Percentiles rank a stretch among this genome's conserved stretches.
phyloP scores from a whole-genome alignment of 64 coral and sea anemone genomes.

The Stichodactyla mertensii region DNA sequence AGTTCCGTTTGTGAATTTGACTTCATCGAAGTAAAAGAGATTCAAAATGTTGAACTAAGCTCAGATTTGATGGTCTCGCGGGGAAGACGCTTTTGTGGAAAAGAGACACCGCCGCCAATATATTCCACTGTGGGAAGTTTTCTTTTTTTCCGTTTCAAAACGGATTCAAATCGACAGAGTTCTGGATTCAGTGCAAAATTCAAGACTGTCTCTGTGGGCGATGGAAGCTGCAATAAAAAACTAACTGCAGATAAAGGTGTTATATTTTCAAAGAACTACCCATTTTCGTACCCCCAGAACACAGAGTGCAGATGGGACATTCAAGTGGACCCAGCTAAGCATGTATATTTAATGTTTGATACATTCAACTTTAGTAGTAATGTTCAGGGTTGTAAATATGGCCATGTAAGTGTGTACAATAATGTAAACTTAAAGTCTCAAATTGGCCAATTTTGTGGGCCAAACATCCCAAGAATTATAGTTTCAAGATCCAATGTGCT shows the following conservation, averaged over 20 bases:
- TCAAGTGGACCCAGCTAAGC: conserved; percentile 46
- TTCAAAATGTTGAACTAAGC: conserved; percentile 47
- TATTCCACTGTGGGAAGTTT: conserved; percentile 72
- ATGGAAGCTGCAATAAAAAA: conserved; percentile 56
- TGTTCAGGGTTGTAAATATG: conserved; percentile 35
- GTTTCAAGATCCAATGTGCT: conserved; percentile 71
- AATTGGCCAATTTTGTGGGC: conserved; percentile 74
- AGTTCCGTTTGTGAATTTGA: conserved; percentile 65
- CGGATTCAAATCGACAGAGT: conserved; percentile 29
- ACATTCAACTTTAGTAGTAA: conserved; percentile 73
- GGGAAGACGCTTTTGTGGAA: conserved; percentile 60
- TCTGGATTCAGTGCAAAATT: conserved; percentile 58
- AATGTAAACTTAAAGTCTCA: conserved; percentile 31
- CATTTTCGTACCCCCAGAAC: conserved; percentile 51
- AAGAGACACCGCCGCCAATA: conserved; percentile 58
- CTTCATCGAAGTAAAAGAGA: conserved; percentile 79
- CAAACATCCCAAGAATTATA: conserved; percentile 27
- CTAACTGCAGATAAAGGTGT: conserved; percentile 37
- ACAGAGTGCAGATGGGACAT: conserved; percentile 89
- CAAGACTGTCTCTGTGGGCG: conserved; percentile 59
- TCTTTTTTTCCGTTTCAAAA: conserved; percentile 82
- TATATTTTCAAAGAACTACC: conserved; percentile 86
- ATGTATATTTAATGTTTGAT: conserved; percentile 65
- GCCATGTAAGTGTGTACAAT: conserved; percentile 77
- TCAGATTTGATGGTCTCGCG: conserved; percentile 4